Evolutionary conservation across 2,797 vertebrate species (phyloP).

Genomic region (Emydoidea blandingii): DNA sequence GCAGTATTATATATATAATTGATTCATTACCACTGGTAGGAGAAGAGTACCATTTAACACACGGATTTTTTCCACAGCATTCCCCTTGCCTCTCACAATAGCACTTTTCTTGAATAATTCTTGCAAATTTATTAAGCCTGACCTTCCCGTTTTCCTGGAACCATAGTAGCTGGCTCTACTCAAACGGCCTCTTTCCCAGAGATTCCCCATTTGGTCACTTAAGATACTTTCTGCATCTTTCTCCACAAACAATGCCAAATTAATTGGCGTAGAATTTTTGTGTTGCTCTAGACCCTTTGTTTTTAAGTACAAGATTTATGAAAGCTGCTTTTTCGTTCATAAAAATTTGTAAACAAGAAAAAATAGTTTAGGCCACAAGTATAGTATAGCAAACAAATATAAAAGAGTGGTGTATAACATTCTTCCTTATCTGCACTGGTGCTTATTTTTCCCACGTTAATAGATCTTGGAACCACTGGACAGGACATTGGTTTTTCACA

Average conservation of each 20-base stretch:
- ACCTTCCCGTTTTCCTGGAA: background rate
- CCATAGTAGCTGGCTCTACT: background rate
- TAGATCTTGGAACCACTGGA: background rate
- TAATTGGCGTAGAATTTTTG: background rate
- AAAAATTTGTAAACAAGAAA: background rate
- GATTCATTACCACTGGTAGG: background rate
- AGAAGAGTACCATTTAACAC: background rate
- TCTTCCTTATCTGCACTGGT: background rate
- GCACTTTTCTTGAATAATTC: conserved; percentile 28
- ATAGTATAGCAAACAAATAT: background rate
- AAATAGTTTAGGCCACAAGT: background rate
- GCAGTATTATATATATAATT: background rate
- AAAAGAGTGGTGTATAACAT: background rate
- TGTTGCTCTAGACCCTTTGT: background rate
- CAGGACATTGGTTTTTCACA: background rate
- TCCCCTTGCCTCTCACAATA: background rate
- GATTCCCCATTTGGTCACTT: background rate
- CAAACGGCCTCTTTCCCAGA: conserved; percentile 28
- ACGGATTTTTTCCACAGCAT: background rate
- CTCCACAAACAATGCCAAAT: background rate
- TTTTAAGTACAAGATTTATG: background rate
- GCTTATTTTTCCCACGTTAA: background rate
- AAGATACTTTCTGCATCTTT: conserved; percentile 54
- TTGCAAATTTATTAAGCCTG: conserved; percentile 25
- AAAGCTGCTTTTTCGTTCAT: background rate